A percentile compares a stretch with the other conserved stretches of the same genome.
Conservation (phyloP, 2,888 invertebrate genomes). For the Tenodera sinensis region DNA sequence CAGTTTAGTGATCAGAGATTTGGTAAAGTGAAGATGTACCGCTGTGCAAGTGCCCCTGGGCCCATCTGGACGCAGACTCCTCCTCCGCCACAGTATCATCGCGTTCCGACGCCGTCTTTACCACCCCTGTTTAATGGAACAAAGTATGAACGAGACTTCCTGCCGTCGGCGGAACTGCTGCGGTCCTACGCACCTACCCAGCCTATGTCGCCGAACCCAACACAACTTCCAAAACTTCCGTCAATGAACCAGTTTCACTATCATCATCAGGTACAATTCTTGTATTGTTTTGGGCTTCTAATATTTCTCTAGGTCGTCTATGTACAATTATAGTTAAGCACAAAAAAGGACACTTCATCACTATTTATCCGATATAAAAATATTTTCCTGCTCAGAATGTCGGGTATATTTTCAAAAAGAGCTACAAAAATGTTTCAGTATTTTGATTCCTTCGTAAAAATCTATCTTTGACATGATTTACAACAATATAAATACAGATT, state of each 20-base stretch:
- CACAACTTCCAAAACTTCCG: neutral
- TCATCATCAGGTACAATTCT: neutral
- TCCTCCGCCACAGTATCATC: neutral
- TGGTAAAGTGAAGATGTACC: neutral
- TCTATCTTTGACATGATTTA: no score
- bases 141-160: neutral
- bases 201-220: neutral
- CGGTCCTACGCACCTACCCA: neutral
- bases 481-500: no score
- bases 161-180: neutral
- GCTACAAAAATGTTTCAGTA: no score
- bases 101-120: neutral
- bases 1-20: no score
- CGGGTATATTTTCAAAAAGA: no score
- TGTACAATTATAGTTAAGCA: no score
- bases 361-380: no score
- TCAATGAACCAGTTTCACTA: neutral
- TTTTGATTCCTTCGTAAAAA: no score
- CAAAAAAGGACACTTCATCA: no score
- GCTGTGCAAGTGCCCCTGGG: neutral
- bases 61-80: neutral
- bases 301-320: no score
- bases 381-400: no score
- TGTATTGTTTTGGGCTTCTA: no score
- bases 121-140: neutral